Base-by-base conservation (phyloP, 2,113 vertebrate genomes). In the Pavo muticus region DNA sequence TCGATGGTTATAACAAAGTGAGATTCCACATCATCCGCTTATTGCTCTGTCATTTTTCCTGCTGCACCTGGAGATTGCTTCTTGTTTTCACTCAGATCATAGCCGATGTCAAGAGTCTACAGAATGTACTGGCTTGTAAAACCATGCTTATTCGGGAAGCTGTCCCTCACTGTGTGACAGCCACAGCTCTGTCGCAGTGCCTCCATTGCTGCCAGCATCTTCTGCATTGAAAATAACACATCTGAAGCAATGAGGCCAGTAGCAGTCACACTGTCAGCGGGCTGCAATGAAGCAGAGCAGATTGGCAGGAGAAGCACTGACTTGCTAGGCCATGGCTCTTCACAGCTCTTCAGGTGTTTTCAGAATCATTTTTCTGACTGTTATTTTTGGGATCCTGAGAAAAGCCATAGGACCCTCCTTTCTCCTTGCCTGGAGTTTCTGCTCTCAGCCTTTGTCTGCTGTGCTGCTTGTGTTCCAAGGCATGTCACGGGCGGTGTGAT, bases 171-270 rank as follows among this genome's bases (percentile, higher is more conserved):
- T 78, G 59, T 40, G 30, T 87, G 75, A 56, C 47, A 86, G 40
- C 12, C 37, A 23, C 0, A 2, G 25, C 27, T 35, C 80, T 27
- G 48, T 18, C 1, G 0, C 50, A 32, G 18, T 19, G 18, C 63
- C 14, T 83, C 21, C 25, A 6, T 24, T 77, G 56, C 39, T 81
- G 69, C 60, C 30, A 68, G 9, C 19, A 30, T 3, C 11, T 77
- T 87, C 50, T 44, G 18, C 45, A 56, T 16, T 45, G 50, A 50
- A 81, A 84, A 48, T 29, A 47, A n/a, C 25, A 60, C 18, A 30
- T 44, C 60, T 75, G 67, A 39, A 75, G 47, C 32, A 65, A 40
- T 15, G 52, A 61, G 52, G 29, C 52, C 70, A 30, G 57, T 35
- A 81, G 73, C 40, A 71, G 57, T 24, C 44, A 44, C 1, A 1